Percentiles rank a stretch among this genome's conserved stretches.
phyloP scores from a whole-genome alignment of 2,797 vertebrate genomes.

The Sebastes alutus region DNA sequence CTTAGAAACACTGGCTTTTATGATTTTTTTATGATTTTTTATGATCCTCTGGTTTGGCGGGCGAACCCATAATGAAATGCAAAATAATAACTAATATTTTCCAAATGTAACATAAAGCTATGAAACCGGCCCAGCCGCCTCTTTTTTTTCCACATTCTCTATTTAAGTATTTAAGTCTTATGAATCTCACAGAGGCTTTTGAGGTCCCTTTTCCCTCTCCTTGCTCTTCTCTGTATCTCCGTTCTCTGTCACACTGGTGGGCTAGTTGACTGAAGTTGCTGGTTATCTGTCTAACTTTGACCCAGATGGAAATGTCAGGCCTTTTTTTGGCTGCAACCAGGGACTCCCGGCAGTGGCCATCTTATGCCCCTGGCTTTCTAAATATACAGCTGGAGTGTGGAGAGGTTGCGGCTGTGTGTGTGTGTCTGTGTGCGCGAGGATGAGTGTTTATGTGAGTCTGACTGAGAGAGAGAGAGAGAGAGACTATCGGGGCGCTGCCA shows the following conservation, averaged over 20 bases:
- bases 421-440: constrained; percentile 67
- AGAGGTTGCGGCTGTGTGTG: constrained; percentile 67
- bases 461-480: constrained; percentile 31
- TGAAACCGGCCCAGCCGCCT: constrained; percentile 60
- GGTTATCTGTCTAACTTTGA: constrained; percentile 84
- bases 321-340: constrained; percentile 82
- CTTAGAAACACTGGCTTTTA: constrained; percentile 76
- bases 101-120: constrained; percentile 82
- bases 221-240: constrained; percentile 4
- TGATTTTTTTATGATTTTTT: constrained; percentile 77
- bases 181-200: constrained; percentile 65
- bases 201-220: constrained; percentile 46
- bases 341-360: constrained; percentile 76
- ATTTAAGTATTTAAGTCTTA: constrained; percentile 58
- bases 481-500: constrained; percentile 77
- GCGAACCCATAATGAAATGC: constrained; percentile 77
- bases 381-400: constrained; percentile 78
- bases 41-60: constrained; percentile 78
- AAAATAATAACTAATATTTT: constrained; percentile 86
- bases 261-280: constrained; percentile 74
- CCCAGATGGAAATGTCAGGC: constrained; percentile 84
- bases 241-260: constrained; percentile 40
- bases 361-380: constrained; percentile 80
- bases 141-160: constrained; percentile 63
- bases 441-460: constrained; percentile 68